Evolutionary conservation across 2,888 invertebrate species (phyloP), one percentile per base, ranked within the genome.

Genomic region (Caenorhabditis zanzibari): DNA sequence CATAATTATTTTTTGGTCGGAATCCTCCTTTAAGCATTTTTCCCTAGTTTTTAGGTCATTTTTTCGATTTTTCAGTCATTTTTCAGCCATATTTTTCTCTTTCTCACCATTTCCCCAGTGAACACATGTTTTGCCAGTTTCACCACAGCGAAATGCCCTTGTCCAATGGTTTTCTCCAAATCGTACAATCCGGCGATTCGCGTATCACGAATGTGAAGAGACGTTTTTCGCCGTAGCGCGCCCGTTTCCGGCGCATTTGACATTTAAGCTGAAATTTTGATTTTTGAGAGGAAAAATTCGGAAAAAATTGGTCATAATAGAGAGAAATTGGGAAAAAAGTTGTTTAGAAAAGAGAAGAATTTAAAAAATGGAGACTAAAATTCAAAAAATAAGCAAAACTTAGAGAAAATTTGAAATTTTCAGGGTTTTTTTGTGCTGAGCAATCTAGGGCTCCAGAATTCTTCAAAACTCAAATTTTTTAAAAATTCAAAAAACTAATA

Each of bases 81-180:
- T 52, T 52, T 19, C 9, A n/a, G n/a, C n/a, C 26, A 2, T n/a
- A 47, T 47, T 19, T 26, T 24, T 54, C 52, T 5, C 7, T 26
- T 16, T 24, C 41, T 16, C 9, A 98, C 98, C 94, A 97, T 97
- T 94, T 97, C 97, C 47, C 98, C 98, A 71, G 99, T 99, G 93
- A 99, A 98, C 80, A 98, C 98, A 94, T 99, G 99, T 87, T 96
- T 94, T 32, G 99, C 99, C 87, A 97, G 94, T 94, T 98, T 99
- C 59, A 98, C 98, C 85, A 98, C 97, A 85, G 98, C 98, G 94
- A 98, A 99, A 94, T 99, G 98, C 81, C 98, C 99, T 83, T 97
- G 96, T 63, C 99, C 99, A 79, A 99, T 95, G 5, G 98, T 99
- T 93, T 97, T 96, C 93, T 97, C 96, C 93, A 99, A 94, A 94